Percentiles rank a stretch among this genome's conserved stretches.
These are phyloP conservation scores for Torymus texanus DNA, from an alignment of 2,888 invertebrate species.

Conservation along the genomic window DNA sequence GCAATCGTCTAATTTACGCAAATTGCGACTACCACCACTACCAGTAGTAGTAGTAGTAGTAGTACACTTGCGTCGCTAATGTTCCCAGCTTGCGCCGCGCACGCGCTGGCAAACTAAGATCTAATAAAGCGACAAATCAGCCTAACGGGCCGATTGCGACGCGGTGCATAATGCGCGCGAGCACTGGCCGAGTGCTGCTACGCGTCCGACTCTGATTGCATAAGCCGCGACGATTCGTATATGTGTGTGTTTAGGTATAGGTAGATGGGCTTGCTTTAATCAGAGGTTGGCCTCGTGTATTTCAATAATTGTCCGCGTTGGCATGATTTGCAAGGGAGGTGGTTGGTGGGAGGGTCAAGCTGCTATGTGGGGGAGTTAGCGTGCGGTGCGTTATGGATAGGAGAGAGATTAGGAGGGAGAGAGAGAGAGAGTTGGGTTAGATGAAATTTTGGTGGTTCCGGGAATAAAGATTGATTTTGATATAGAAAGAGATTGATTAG, in stretches of 20 bases:
- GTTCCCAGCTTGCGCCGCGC: slow-evolving; percentile 49
- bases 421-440: too few relatives aligned
- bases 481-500: too few relatives aligned
- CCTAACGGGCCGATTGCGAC: slow-evolving; percentile 4
- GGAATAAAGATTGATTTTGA: too few relatives aligned
- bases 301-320: slow-evolving; percentile 38
- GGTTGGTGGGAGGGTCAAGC: too few relatives aligned
- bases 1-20: slow-evolving; percentile 67
- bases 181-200: background rate
- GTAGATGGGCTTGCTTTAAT: too few relatives aligned
- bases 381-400: too few relatives aligned
- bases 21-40: slow-evolving; percentile 67
- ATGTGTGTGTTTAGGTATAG: too few relatives aligned
- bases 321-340: slow-evolving; percentile 19
- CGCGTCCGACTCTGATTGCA: background rate
- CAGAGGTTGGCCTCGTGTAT: slow-evolving; percentile 11
- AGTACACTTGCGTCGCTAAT: slow-evolving; percentile 44
- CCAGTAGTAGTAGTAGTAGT: too few relatives aligned
- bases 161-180: too few relatives aligned
- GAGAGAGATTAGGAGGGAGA: too few relatives aligned
- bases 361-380: too few relatives aligned
- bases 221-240: slow-evolving; percentile 17
- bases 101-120: slow-evolving; percentile 66
- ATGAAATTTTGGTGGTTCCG: too few relatives aligned
- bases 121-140: slow-evolving; percentile 75